Base-by-base conservation (phyloP, 2,888 invertebrate genomes). In the Myopa testacea region DNA sequence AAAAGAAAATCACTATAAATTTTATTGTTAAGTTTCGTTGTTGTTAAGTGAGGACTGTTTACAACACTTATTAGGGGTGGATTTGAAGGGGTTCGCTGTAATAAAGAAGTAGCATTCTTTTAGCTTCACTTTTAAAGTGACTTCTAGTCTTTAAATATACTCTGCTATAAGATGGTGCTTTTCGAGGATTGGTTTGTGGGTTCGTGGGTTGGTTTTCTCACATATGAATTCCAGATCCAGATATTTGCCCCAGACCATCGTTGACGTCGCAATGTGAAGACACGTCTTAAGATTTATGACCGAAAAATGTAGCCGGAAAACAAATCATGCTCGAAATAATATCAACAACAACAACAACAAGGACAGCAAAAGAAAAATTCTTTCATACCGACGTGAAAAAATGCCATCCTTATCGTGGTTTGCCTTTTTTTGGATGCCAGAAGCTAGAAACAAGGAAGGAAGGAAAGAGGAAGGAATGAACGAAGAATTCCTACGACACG, bases 401-500 rank as follows among this genome's bases (percentile, higher is more conserved):
- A 82, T 82, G 77, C 55, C 45, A 78, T 79, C 72, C 75, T 72
- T 16, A 50, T 52, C 26, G n/a, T 76, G 71, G 60, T n/a, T 26
- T 55, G 8, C 38, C 38, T 38, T 14, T n/a, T 45, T 45, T 16
- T 45, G 45, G 45, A 2, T 69, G 69, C 55, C 16, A 6, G 40
- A 14, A 37, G 72, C 10, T 8, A 14, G 55, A 55, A 14, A 1
- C 55, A 55, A 6, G 55, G 55, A 55, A 10, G 55, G 6, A 45
- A 8, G 45, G 45, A 45, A 45, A 45, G 45, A 10, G 10, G 10
- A 45, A 0, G 45, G 45, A 74, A 79, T 79, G 78, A 38, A 68
- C 82, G 82, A 86, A 84, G 83, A 85, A 86, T 87, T 87, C 82
- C 85, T 65, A 12, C 4, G 38, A 65, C 65, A 65, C 85, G 86